phyloP scores from a whole-genome alignment of 2,113 vertebrate genomes.

The Seriola dumerili region DNA sequence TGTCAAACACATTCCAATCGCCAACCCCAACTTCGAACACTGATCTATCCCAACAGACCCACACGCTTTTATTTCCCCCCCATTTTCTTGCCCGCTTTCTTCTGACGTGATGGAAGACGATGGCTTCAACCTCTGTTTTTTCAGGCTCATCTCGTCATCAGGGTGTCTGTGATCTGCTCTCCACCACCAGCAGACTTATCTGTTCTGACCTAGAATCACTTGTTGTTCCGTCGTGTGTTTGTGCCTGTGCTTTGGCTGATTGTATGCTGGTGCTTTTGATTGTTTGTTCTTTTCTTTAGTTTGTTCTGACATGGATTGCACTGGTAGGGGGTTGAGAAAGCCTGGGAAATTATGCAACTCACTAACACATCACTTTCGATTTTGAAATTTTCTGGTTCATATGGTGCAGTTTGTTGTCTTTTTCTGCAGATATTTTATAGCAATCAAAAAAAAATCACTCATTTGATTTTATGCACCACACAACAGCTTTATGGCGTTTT shows the following conservation, averaged over 20 bases:
- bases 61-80: slow-evolving; percentile 18
- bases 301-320: neutral
- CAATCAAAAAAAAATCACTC: neutral
- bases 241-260: neutral
- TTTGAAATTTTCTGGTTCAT: neutral
- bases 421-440: neutral
- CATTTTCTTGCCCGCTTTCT: slow-evolving; percentile 10
- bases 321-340: slow-evolving; percentile 18
- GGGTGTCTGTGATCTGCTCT: slow-evolving; percentile 8
- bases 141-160: slow-evolving; percentile 24
- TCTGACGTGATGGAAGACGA: slow-evolving; percentile 2
- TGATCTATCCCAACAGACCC: slow-evolving; percentile 37
- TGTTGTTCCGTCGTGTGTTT: neutral
- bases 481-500: neutral
- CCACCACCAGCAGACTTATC: slow-evolving; percentile 1
- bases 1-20: slow-evolving; percentile 69
- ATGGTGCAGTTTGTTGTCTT: neutral
- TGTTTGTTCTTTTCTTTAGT: neutral
- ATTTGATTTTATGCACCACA: neutral
- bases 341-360: neutral
- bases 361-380: neutral
- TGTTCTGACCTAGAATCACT: slow-evolving; percentile 2
- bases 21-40: slow-evolving; percentile 29
- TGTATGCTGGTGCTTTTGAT: neutral
- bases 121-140: neutral